Percentiles rank a stretch among this genome's conserved stretches.
phyloP scores from a whole-genome alignment of 2,888 invertebrate species.

The Melitaea athalia region DNA sequence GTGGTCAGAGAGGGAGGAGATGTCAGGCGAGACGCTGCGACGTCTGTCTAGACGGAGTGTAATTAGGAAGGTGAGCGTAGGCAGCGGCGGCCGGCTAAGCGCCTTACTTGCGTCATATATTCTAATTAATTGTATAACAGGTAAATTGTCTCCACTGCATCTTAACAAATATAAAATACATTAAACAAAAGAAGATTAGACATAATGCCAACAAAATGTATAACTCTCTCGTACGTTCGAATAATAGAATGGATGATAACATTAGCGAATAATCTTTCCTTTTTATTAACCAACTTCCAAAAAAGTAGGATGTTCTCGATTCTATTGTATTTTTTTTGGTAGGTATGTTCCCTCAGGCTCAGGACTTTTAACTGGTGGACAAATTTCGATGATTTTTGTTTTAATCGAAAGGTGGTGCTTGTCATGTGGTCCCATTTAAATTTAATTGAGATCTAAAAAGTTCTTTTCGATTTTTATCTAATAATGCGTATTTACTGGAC shows the following conservation, averaged over 20 bases:
- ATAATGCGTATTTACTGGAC: no score
- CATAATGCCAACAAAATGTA: neutral
- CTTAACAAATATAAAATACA: constrained; percentile 1
- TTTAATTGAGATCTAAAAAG: no score
- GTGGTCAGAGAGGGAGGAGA: constrained; percentile 51
- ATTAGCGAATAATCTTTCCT: neutral
- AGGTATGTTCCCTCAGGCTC: no score
- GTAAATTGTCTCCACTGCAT: constrained; percentile 45
- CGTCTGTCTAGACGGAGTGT: constrained; percentile 73
- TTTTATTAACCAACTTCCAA: neutral
- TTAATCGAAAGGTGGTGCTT: no score
- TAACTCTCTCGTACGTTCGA: neutral
- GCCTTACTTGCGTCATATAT: constrained; percentile 57
- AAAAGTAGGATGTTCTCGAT: no score
- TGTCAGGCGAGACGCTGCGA: constrained; percentile 62
- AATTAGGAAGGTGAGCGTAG: constrained; percentile 79
- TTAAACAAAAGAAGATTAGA: neutral
- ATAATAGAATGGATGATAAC: neutral
- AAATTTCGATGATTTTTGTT: no score
- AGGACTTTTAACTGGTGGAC: no score
- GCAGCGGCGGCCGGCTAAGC: constrained; percentile 55
- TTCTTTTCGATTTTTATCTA: no score
- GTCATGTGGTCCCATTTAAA: no score
- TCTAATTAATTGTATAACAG: constrained; percentile 60
- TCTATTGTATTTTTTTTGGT: no score